Base-by-base conservation (phyloP, 2,113 vertebrate species). In the Dicentrarchus labrax region DNA sequence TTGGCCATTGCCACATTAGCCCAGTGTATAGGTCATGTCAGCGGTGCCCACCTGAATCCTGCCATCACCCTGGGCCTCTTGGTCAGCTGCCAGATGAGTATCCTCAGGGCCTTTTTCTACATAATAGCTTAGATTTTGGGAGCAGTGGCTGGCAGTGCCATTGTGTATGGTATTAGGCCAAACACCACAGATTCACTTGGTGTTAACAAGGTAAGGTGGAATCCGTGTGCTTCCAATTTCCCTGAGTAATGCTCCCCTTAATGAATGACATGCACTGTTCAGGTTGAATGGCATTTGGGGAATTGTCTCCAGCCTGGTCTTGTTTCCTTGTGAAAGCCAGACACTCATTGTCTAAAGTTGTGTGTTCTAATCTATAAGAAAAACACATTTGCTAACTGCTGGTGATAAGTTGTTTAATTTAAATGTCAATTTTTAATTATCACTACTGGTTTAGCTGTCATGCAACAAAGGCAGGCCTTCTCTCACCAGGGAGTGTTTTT, bases 21-120 rank as follows among this genome's bases (percentile, higher is more conserved):
- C 0, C 96, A 97, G 75, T 96, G 95, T 0, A 91, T 97, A 86
- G 95, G 96, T 67, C 96, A 96, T 92, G 90, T 97, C 75, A 97
- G 96, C 0, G 96, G 96, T 0, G 95, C 96, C 0, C 96, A 97
- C 91, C 93, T 97, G 85, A 97, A 97, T 92, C 96, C 97, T 0
- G 97, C 97, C 0, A 91, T 97, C 65, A 97, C 96, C 2, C 79
- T 97, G 76, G 96, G 95, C 54, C 90, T 97, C 59, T 89, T 98
- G 86, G 93, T 94, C 16, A 96, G 94, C 93, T 97, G 97, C 74
- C 95, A 95, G 93, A 96, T 97, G 88, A 97, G 97, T 81, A 7
- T 97, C 84, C 89, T 97, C 38, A 90, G 96, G 73, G 96, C 96
- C 0, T 0, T 96, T 66, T 90, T 96, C 92, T 98, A 97, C 90